Percentiles rank a stretch among this genome's conserved stretches.
These are phyloP conservation scores for Sebastes glaucus DNA, from an alignment of 2,797 vertebrate genomes.

Conservation along the genomic window DNA sequence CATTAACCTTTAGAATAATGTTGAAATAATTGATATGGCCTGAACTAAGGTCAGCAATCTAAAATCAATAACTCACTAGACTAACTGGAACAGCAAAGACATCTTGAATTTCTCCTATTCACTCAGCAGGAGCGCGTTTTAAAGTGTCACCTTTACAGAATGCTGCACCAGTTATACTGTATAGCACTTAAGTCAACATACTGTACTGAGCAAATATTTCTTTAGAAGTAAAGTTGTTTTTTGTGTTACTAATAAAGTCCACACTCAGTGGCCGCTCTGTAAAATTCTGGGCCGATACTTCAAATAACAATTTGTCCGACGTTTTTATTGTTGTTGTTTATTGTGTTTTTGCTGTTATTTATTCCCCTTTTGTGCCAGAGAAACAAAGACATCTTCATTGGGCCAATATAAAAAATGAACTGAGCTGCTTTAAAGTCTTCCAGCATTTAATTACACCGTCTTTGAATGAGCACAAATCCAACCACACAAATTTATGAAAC, in stretches of 20 bases:
- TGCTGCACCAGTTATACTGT: not conserved
- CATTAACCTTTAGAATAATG: not conserved
- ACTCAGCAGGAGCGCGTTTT: not conserved
- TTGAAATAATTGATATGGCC: not conserved
- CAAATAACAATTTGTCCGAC: too few relatives aligned
- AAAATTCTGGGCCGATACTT: too few relatives aligned
- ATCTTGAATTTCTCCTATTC: not conserved
- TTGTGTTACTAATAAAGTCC: not conserved
- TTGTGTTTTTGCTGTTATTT: too few relatives aligned
- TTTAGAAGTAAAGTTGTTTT: not conserved
- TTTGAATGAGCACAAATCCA: too few relatives aligned
- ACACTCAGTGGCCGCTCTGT: not conserved
- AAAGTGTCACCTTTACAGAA: not conserved
- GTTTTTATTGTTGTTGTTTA: too few relatives aligned
- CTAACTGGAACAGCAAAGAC: not conserved
- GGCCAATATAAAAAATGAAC: too few relatives aligned
- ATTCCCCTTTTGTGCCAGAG: too few relatives aligned
- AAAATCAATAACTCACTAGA: not conserved
- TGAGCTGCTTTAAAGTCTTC: too few relatives aligned
- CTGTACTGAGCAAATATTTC: not conserved
- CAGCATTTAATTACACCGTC: too few relatives aligned
- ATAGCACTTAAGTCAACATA: not conserved
- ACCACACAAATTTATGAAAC: too few relatives aligned
- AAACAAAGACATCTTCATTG: too few relatives aligned
- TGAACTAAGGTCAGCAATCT: not conserved